Evolutionary conservation across 2,888 invertebrate genomes (phyloP).

Genomic region (Muschampia plurimacula): DNA sequence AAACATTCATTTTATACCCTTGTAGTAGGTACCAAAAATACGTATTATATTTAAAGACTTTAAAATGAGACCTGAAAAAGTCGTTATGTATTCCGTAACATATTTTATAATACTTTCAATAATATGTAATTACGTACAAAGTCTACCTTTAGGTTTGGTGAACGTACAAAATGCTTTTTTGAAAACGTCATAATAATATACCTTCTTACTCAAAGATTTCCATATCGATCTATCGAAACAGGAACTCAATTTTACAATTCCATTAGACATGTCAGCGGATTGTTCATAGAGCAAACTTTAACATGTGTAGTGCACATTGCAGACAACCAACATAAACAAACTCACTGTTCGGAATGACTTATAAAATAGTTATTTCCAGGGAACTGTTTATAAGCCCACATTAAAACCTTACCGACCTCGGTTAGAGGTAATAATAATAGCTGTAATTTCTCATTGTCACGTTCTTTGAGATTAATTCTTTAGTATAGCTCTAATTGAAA

Average conservation of each 20-base stretch:
- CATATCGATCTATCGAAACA: neutral
- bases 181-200: too few species aligned
- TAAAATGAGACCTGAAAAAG: too few species aligned
- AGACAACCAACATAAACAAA: constrained; percentile 42
- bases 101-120: too few species aligned
- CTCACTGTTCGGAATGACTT: constrained; percentile 26
- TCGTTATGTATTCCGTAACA: too few species aligned
- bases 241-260: neutral
- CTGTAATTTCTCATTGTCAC: neutral
- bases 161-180: too few species aligned
- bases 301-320: constrained; percentile 60
- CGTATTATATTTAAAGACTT: too few species aligned
- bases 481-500: too few species aligned
- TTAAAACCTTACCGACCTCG: neutral
- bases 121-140: too few species aligned
- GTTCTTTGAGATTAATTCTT: neutral
- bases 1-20: too few species aligned
- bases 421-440: neutral
- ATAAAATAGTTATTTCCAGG: constrained; percentile 30
- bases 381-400: constrained; percentile 16
- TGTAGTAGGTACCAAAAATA: too few species aligned
- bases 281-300: constrained; percentile 26
- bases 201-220: neutral
- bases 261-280: constrained; percentile 21
- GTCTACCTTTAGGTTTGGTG: too few species aligned